Conservation (phyloP, 2,797 vertebrate species). For the Bucorvus abyssinicus region DNA sequence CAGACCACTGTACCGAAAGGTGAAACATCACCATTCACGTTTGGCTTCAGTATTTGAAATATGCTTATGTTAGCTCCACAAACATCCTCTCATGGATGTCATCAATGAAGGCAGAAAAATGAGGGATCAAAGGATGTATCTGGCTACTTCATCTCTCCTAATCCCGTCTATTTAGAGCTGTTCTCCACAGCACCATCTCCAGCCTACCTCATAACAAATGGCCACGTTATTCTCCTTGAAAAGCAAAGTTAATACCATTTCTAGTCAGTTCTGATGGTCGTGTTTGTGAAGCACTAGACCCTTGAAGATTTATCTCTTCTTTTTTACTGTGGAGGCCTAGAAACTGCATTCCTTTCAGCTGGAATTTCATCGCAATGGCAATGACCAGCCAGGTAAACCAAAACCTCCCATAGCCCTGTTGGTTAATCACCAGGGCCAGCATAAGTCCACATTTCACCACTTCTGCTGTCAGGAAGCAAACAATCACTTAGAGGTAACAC, state of each 20-base stretch:
- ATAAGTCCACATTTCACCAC: neutral
- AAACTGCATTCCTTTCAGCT: neutral
- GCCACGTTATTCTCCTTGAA: neutral
- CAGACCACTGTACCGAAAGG: neutral
- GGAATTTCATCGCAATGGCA: neutral
- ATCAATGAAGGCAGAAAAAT: neutral
- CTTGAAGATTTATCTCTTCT: neutral
- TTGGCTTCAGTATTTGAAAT: neutral
- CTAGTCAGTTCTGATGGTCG: neutral
- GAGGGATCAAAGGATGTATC: neutral
- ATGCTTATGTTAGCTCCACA: neutral
- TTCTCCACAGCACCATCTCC: neutral
- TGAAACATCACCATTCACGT: neutral
- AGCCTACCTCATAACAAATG: neutral
- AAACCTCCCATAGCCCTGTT: neutral
- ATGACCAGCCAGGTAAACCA: neutral
- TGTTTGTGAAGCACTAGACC: neutral
- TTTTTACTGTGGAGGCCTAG: neutral
- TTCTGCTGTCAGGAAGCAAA: neutral
- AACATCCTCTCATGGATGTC: neutral
- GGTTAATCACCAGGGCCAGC: neutral
- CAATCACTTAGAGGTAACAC: neutral
- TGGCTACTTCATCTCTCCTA: neutral
- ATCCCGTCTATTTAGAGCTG: neutral
- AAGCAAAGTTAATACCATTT: neutral